Evolutionary conservation across 1,140 invertebrate species (phyloP), one percentile per base, ranked within the genome.

Genomic region (Paralvinella palmiformis): DNA sequence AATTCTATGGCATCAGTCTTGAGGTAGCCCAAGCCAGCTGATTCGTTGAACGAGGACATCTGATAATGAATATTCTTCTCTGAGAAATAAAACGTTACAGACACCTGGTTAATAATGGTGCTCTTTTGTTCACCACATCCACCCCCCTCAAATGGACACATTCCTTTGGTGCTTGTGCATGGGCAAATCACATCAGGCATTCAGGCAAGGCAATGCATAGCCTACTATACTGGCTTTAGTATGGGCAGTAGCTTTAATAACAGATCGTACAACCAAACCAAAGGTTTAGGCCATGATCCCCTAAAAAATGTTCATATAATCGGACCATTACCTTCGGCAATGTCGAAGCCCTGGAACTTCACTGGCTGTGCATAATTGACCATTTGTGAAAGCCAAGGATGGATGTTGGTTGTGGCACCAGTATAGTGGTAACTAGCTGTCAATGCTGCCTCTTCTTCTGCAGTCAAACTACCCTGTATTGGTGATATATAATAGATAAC

Each of bases 1-100:
- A 99, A 98, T 80, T 99, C 96, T 57, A 98, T 96, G 53, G 96
- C 94, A 75, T 94, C 91, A 64, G 91, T 89, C 84, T 98, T 98
- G 41, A 99, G 83, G 79, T 94, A 96, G 75, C 91, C 94, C 75
- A 99, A 85, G 66, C 95, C 96, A 48, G 93, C 89, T 24, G 91
- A 96, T 85, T 99, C 96, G 72, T 96, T 93, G 82, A 99, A 99
- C 56, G 94, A 98, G 41, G 95, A 98, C 96, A 99, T 99, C 79
- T 98, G 95, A 83, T 93, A 91, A 83, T 96, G 89, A 72, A 96
- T 88, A 82, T 97, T 96, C 77, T 92, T 91, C 72, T 94, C 94
- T 83, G 73, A 68, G 74, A 7, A n/a, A 32, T 57, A 44, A 56
- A 32, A 52, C 59, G n/a, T 41, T 41, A 41, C 37, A n/a, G 10